Base-by-base conservation (phyloP, 2,113 vertebrate species). In the Bucco capensis region DNA sequence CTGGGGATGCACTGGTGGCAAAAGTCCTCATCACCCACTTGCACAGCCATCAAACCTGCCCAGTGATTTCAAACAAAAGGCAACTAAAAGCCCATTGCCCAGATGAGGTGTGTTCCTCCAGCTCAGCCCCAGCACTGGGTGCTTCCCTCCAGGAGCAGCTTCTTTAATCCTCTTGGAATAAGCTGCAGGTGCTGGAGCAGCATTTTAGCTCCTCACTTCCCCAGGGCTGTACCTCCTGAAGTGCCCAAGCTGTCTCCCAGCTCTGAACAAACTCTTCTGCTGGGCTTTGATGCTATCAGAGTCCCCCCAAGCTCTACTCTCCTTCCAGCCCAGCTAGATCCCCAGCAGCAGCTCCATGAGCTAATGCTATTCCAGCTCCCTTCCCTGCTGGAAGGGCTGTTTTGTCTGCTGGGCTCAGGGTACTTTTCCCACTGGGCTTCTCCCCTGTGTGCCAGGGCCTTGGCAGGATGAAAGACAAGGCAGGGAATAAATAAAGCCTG, bases 181-280 rank as follows among this genome's bases (percentile, higher is more conserved):
- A 31, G 8, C 35, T 7, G 3, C 40, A 5, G 21, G 15, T 35
- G 27, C 51, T 4, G 38, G 31, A 40, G 75, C 57, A 54, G 19
- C 12, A 2, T 66, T 22, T 64, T 71, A 30, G 37, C 46, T 23
- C 30, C 37, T 27, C 1, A 0, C 3, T 6, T 18, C 28, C 16
- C 24, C 0, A 1, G 28, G n/a, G 33, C n/a, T 0, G 0, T 5
- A 33, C 27, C 50, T 22, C 42, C 49, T 1, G 2, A 2, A 0
- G 13, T 0, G 12, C 57, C 5, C 2, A 1, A 49, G 49, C 46
- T 79, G 82, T 4, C 19, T 23, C 8, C 1, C 14, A 7, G 38
- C 4, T 0, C 12, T 7, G 13, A 46, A 12, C 47, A 5, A 22
- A 13, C 49, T 54, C 21, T 83, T 64, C 6, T n/a, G 1, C 8